Conservation (phyloP, 2,113 vertebrate genomes). For the Thunnus thynnus region DNA sequence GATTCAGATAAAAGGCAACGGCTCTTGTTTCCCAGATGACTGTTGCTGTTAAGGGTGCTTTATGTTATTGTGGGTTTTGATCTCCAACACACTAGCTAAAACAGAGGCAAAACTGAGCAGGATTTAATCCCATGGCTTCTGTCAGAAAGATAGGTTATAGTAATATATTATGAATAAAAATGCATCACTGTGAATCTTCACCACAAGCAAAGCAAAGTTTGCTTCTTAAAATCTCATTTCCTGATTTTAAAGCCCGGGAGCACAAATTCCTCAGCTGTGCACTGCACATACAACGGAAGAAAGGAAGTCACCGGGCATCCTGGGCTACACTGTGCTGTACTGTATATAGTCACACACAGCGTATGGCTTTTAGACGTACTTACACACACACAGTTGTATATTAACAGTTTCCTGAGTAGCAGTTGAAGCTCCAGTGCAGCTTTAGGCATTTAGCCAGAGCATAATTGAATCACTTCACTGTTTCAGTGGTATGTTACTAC, state of each 20-base stretch:
- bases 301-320: slow-evolving; percentile 26
- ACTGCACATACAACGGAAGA: slow-evolving; percentile 12
- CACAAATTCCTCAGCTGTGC: slow-evolving; percentile 22
- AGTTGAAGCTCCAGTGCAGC: neutral
- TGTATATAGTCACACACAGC: neutral
- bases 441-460: slow-evolving; percentile 4
- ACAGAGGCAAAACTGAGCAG: neutral
- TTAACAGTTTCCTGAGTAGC: slow-evolving; percentile 11
- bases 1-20: neutral
- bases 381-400: slow-evolving; percentile 6
- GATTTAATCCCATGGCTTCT: neutral
- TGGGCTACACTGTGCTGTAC: neutral
- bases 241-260: slow-evolving; percentile 14
- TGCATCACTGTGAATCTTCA: neutral
- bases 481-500: neutral
- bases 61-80: neutral
- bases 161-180: neutral
- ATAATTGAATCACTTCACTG: neutral
- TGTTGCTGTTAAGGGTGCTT: neutral
- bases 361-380: neutral
- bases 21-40: neutral
- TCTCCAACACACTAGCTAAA: neutral
- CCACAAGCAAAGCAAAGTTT: neutral
- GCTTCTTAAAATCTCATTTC: slow-evolving; percentile 37
- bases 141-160: neutral